phyloP scores from a whole-genome alignment of 2,888 invertebrate species.

The Drosophila anceps region DNA sequence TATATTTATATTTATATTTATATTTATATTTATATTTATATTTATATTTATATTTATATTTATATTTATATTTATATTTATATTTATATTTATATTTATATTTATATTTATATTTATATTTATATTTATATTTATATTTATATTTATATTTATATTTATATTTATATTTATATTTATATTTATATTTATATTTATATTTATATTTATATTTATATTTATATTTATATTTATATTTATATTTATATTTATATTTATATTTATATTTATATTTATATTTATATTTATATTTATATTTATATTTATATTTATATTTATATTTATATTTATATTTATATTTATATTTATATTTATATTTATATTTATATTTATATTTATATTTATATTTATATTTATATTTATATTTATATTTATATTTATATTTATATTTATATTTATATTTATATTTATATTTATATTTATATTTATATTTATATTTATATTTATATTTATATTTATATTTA shows the following conservation, averaged over 20 bases:
- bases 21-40: too few relatives aligned
- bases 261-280: conserved; percentile 1
- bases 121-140: not conserved
- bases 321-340: not conserved
- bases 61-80: too few relatives aligned
- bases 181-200: conserved; percentile 1
- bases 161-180: conserved; percentile 1
- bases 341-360: conserved; percentile 2
- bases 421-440: not conserved
- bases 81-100: conserved; percentile 1
- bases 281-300: conserved; percentile 1
- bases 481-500: conserved; percentile 3
- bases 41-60: too few relatives aligned
- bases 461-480: conserved; percentile 1
- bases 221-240: conserved; percentile 1
- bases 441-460: not conserved
- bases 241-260: conserved; percentile 1
- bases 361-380: too few relatives aligned
- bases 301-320: not conserved
- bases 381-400: too few relatives aligned
- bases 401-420: not conserved
- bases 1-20: too few relatives aligned
- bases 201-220: conserved; percentile 1
- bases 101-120: not conserved
- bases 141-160: not conserved